phyloP scores from a whole-genome alignment of 1,140 invertebrate species.

The Zaprionus lachaisei region DNA sequence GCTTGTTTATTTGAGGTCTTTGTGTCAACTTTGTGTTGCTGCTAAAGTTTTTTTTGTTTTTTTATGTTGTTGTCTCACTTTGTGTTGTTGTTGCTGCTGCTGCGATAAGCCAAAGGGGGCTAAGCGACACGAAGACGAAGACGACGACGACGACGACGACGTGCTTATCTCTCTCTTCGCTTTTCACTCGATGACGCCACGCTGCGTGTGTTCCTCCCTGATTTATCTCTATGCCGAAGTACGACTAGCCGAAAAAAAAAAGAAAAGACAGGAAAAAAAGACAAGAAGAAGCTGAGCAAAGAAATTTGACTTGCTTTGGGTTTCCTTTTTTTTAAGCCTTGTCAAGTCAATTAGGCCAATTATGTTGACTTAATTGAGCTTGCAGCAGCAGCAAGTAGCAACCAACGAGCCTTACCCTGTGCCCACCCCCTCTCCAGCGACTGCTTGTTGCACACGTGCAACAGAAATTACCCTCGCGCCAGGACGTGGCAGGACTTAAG shows the following conservation, averaged over 20 bases:
- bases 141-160: slow-evolving; percentile 32
- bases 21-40: slow-evolving; percentile 67
- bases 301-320: slow-evolving; percentile 21
- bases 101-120: slow-evolving; percentile 65
- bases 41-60: slow-evolving; percentile 62
- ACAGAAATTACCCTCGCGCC: slow-evolving; percentile 51
- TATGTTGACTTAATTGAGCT: slow-evolving; percentile 77
- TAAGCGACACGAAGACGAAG: slow-evolving; percentile 43
- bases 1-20: slow-evolving; percentile 80
- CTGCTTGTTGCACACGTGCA: slow-evolving; percentile 52
- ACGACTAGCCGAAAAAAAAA: slow-evolving; percentile 4
- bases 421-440: not conserved
- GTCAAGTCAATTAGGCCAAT: slow-evolving; percentile 79
- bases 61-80: slow-evolving; percentile 55
- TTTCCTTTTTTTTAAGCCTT: slow-evolving; percentile 35
- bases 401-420: slow-evolving; percentile 18
- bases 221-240: slow-evolving; percentile 12
- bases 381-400: slow-evolving; percentile 52
- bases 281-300: slow-evolving; percentile 10
- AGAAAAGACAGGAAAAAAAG: not conserved
- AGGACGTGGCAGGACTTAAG: slow-evolving; percentile 49
- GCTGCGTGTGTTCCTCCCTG: slow-evolving; percentile 47
- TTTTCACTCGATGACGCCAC: slow-evolving; percentile 61
- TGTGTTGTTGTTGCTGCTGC: slow-evolving; percentile 51
- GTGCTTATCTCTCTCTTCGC: slow-evolving; percentile 60